Conservation (phyloP, 2,888 invertebrate species). For the Calameuta idolon region DNA sequence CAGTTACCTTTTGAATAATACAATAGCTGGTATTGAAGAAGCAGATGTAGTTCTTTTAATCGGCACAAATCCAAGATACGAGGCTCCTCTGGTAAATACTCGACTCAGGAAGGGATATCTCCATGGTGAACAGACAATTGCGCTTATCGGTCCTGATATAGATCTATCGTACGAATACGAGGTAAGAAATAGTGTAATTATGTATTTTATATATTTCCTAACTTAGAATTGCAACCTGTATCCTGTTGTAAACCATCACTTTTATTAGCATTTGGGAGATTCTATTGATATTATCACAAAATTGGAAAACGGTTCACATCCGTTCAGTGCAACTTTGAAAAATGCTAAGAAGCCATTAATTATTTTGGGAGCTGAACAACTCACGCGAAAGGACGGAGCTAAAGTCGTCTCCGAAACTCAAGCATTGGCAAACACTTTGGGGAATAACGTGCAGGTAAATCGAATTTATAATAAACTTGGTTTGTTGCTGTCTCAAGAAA, state of each 20-base stretch:
- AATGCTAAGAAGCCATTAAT: conserved; percentile 89
- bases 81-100: conserved; percentile 96
- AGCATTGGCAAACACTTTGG: conserved; percentile 75
- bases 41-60: conserved; percentile 92
- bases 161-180: conserved; percentile 94
- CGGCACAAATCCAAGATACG: conserved; percentile 97
- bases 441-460: conserved; percentile 70
- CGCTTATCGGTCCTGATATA: conserved; percentile 88
- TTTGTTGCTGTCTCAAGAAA: background rate
- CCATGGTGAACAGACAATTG: conserved; percentile 89
- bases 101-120: conserved; percentile 94
- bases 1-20: conserved; percentile 92
- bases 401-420: conserved; percentile 82
- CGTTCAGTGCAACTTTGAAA: conserved; percentile 77
- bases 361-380: conserved; percentile 88
- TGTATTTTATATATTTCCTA: background rate
- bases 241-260: conserved; percentile 20
- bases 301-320: conserved; percentile 79
- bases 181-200: conserved; percentile 62
- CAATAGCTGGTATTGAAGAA: conserved; percentile 91
- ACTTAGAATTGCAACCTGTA: background rate
- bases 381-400: conserved; percentile 83
- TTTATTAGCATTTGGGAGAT: conserved; percentile 83
- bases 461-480: background rate
- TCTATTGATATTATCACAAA: conserved; percentile 80